Evolutionary conservation across 2,113 vertebrate species (phyloP).

Genomic region (Mus pahari): DNA sequence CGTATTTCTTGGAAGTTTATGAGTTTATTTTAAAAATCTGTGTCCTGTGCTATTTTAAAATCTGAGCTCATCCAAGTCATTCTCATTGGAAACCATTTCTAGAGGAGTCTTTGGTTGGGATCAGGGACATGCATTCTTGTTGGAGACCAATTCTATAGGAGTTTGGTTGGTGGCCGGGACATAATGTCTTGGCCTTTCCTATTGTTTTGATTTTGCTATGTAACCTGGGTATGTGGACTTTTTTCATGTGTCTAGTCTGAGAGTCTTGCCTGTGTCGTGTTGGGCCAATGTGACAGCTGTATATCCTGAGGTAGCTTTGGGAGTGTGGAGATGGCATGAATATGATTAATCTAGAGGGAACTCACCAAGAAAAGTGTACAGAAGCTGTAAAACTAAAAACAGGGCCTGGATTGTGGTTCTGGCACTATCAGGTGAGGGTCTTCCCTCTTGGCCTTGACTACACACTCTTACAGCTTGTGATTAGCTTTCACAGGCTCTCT

Average conservation of each 20-base stretch:
- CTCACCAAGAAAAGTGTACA: neutral
- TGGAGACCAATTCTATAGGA: neutral
- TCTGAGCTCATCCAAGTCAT: neutral
- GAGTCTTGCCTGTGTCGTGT: neutral
- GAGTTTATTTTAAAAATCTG: neutral
- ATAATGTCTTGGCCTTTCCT: neutral
- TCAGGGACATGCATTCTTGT: neutral
- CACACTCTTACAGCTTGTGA: neutral
- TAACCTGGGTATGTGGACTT: neutral
- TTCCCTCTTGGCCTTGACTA: neutral
- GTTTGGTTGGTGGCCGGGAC: neutral
- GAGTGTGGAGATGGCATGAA: neutral
- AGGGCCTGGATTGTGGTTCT: no score
- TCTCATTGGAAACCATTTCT: neutral
- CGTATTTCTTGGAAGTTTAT: neutral
- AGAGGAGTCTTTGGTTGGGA: neutral
- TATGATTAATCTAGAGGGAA: neutral
- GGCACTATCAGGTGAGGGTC: accelerated
- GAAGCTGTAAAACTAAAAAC: neutral
- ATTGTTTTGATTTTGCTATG: neutral
- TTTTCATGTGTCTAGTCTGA: neutral
- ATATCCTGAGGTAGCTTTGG: neutral
- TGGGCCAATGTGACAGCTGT: neutral
- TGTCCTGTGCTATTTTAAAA: neutral
- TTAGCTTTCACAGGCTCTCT: neutral